A percentile compares a stretch with the other conserved stretches of the same genome.
Evolutionary conservation across 1,140 invertebrate species (phyloP).

Genomic region (Ephestia elutella): DNA sequence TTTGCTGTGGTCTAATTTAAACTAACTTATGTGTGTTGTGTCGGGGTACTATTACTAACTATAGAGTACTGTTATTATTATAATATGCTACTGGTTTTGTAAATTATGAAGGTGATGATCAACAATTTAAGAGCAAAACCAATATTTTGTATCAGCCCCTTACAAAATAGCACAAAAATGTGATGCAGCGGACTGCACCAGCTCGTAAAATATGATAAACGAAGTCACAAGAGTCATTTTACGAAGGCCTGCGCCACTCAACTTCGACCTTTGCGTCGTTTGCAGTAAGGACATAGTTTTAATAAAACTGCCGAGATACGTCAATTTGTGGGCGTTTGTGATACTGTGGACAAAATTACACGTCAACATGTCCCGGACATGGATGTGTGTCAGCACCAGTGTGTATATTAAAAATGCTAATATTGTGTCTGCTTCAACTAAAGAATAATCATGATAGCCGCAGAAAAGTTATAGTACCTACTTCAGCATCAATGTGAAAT

Average conservation of each 20-base stretch:
- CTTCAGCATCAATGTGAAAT: too few relatives aligned
- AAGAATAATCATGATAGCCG: not conserved
- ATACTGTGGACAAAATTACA: not conserved
- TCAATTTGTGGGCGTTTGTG: conserved; percentile 3
- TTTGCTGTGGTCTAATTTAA: too few relatives aligned
- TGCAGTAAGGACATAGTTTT: not conserved
- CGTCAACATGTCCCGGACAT: not conserved
- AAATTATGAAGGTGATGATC: too few relatives aligned
- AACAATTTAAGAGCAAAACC: too few relatives aligned
- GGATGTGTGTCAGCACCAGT: not conserved
- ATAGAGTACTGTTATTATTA: too few relatives aligned
- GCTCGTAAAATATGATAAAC: not conserved
- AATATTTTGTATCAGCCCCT: not conserved
- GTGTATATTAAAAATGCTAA: not conserved
- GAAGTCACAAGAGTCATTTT: not conserved
- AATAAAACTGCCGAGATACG: conserved; percentile 1
- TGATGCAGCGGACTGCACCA: not conserved
- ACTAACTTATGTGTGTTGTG: too few relatives aligned
- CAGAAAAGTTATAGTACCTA: too few relatives aligned
- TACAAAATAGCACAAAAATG: not conserved
- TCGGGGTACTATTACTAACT: too few relatives aligned
- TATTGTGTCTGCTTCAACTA: not conserved
- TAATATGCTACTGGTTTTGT: too few relatives aligned
- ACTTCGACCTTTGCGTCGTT: not conserved
- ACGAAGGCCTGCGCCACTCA: not conserved